Percentiles rank a stretch among this genome's conserved stretches.
phyloP scores from a whole-genome alignment of 53 echinoderm and acorn worm genomes.

The Mesocentrotus franciscanus region DNA sequence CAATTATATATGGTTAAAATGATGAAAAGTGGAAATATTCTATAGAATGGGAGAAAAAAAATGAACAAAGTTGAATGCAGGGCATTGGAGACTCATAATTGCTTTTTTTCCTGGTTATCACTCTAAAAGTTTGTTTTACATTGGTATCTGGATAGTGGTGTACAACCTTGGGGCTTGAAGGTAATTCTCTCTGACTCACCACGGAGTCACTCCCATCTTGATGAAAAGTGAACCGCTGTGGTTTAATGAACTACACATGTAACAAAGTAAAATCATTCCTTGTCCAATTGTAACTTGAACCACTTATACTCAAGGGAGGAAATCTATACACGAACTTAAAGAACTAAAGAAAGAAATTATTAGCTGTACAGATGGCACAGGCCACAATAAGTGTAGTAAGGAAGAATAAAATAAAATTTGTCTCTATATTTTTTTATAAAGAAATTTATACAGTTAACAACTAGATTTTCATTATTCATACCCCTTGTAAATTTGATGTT shows the following conservation, averaged over 20 bases:
- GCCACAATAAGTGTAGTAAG: no score
- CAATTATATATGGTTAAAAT: no score
- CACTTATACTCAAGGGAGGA: not conserved
- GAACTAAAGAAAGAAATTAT: no score
- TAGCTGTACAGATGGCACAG: no score
- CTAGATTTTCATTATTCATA: no score
- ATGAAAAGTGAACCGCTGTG: not conserved
- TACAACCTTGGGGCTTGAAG: not conserved
- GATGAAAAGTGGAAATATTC: no score
- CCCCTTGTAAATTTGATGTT: no score
- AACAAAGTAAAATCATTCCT: not conserved
- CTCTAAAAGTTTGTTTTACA: constrained; percentile 5
- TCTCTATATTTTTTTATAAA: no score
- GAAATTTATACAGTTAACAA: no score
- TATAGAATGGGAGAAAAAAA: not conserved
- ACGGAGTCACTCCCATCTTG: not conserved
- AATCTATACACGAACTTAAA: no score
- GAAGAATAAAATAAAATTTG: no score
- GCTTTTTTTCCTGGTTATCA: not conserved
- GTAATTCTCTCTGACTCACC: constrained; percentile 20
- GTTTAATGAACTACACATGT: constrained; percentile 41
- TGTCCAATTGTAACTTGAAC: not conserved
- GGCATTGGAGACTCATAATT: not conserved
- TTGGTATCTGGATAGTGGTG: not conserved
- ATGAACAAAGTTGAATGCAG: not conserved